A percentile compares a stretch with the other conserved stretches of the same genome.
phyloP scores from a whole-genome alignment of 2,797 vertebrate genomes.

The Apogon hyalosoma region DNA sequence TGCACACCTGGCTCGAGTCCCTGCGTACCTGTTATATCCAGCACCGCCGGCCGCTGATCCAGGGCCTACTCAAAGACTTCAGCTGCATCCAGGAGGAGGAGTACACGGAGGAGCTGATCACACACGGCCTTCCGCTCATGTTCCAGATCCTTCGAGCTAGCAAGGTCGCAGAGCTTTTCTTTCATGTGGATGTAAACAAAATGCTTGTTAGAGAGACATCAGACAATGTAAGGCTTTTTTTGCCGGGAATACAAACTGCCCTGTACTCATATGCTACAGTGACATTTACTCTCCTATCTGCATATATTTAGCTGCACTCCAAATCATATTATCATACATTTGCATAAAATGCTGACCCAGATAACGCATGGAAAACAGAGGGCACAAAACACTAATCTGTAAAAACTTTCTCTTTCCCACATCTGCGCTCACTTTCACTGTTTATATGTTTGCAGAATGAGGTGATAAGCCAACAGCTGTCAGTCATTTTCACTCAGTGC shows the following conservation, averaged over 20 bases:
- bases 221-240: slow-evolving; percentile 21
- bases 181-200: slow-evolving; percentile 46
- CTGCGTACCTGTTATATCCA: slow-evolving; percentile 85
- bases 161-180: slow-evolving; percentile 78
- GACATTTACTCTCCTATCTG: slow-evolving; percentile 56
- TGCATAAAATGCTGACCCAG: slow-evolving; percentile 38
- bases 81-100: slow-evolving; percentile 86
- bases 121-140: slow-evolving; percentile 87
- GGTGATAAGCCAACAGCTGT: slow-evolving; percentile 87
- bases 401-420: background rate
- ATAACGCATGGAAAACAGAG: slow-evolving; percentile 9
- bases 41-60: slow-evolving; percentile 84
- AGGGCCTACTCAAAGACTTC: slow-evolving; percentile 88
- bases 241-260: slow-evolving; percentile 33
- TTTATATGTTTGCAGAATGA: slow-evolving; percentile 81
- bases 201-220: slow-evolving; percentile 41
- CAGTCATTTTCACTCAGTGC: slow-evolving; percentile 87
- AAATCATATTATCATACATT: slow-evolving; percentile 56
- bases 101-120: slow-evolving; percentile 88
- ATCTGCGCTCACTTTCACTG: slow-evolving; percentile 18
- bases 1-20: slow-evolving; percentile 88
- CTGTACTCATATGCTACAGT: background rate
- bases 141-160: slow-evolving; percentile 87
- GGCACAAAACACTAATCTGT: slow-evolving; percentile 6
- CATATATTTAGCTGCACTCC: slow-evolving; percentile 45